Evolutionary conservation across 2,888 invertebrate species (phyloP).

Genomic region (Seira musarum): DNA sequence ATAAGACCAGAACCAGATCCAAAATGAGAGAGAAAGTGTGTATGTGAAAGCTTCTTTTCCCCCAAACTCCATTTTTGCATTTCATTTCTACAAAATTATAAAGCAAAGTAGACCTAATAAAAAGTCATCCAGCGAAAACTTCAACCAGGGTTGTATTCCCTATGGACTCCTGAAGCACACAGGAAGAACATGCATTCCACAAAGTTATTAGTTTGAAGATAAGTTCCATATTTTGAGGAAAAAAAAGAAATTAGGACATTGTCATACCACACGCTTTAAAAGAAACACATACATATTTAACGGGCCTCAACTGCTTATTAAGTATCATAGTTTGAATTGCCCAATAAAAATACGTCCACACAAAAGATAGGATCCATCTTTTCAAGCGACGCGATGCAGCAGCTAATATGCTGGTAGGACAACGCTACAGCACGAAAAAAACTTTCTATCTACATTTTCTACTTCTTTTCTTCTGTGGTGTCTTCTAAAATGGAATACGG

Average conservation of each 20-base stretch:
- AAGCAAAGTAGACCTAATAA: not conserved
- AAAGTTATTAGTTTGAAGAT: slow-evolving; percentile 6
- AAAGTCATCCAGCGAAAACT: not conserved
- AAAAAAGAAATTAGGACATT: slow-evolving; percentile 17
- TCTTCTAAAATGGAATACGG: not conserved
- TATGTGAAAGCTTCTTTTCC: not conserved
- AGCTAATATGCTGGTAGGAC: not conserved
- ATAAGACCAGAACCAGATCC: not conserved
- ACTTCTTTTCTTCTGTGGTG: not conserved
- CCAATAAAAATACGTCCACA: not conserved
- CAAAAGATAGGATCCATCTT: not conserved
- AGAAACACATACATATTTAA: not conserved
- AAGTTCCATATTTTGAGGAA: slow-evolving; percentile 9
- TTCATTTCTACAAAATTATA: slow-evolving; percentile 15
- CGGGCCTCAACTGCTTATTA: not conserved
- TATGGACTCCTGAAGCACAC: not conserved
- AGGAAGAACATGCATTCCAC: slow-evolving; percentile 14
- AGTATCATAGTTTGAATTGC: not conserved
- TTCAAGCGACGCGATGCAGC: not conserved
- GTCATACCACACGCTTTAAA: not conserved
- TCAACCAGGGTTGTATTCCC: not conserved
- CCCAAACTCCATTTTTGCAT: slow-evolving; percentile 2
- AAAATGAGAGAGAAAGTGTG: not conserved
- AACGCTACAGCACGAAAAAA: not conserved
- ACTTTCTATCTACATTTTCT: not conserved